Percentiles rank a stretch among this genome's conserved stretches.
Conservation (phyloP, 2,888 invertebrate genomes). For the Eledona agricola region DNA sequence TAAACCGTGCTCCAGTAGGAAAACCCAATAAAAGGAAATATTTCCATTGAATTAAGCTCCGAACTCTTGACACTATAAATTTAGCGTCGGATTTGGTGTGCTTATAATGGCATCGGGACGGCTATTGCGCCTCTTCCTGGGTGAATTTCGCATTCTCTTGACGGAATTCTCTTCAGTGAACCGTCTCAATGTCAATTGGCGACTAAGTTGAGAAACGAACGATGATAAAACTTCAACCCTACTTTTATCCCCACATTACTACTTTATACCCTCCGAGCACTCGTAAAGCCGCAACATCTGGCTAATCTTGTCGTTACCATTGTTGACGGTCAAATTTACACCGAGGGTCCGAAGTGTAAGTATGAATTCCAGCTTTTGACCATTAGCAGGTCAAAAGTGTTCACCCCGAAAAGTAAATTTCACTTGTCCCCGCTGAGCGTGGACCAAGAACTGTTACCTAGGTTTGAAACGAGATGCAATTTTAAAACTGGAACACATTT, state of each 20-base stretch:
- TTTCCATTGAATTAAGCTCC: conserved; percentile 13
- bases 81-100: conserved; percentile 9
- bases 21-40: conserved; percentile 26
- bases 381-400: conserved; percentile 10
- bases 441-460: too few species aligned
- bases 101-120: conserved; percentile 14
- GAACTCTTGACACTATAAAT: conserved; percentile 16
- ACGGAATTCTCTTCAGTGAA: conserved; percentile 13
- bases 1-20: conserved; percentile 11
- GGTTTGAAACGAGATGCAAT: too few species aligned
- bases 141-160: conserved; percentile 16
- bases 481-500: too few species aligned
- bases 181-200: conserved; percentile 20
- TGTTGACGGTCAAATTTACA: conserved; percentile 27
- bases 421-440: too few species aligned
- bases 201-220: conserved; percentile 11
- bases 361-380: conserved; percentile 16
- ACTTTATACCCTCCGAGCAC: conserved; percentile 14
- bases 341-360: too few species aligned
- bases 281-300: conserved; percentile 26
- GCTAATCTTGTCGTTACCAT: conserved; percentile 25
- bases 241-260: conserved; percentile 15
- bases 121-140: conserved; percentile 10
- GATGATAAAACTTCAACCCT: conserved; percentile 10
- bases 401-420: too few species aligned